phyloP scores from a whole-genome alignment of 1,140 invertebrate genomes.

The Sinella curviseta region DNA sequence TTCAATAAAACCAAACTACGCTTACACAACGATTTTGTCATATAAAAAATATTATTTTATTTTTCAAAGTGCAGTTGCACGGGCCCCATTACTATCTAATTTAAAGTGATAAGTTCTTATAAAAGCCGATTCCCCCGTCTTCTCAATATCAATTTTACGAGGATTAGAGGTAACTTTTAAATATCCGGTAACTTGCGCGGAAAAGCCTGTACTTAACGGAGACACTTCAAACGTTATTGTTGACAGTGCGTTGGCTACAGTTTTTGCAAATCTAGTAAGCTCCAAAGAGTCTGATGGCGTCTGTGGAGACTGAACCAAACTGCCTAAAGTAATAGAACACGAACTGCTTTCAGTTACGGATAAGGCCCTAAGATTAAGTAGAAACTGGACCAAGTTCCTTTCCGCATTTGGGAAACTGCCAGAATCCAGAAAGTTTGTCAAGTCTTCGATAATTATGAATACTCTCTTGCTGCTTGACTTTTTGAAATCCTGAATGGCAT shows the following conservation, averaged over 20 bases:
- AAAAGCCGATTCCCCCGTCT: neutral
- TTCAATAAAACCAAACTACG: too few species aligned
- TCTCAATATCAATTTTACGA: neutral
- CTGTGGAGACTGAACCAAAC: neutral
- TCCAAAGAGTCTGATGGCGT: neutral
- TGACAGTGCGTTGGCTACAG: neutral
- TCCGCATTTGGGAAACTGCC: neutral
- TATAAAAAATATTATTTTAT: too few species aligned
- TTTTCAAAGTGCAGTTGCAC: neutral
- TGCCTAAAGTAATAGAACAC: too few species aligned
- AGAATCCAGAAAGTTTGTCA: neutral
- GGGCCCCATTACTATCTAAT: neutral
- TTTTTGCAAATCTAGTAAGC: neutral
- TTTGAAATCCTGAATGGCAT: neutral
- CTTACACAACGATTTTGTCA: too few species aligned
- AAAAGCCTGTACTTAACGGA: neutral
- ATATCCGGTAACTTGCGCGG: neutral
- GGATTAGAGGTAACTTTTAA: neutral
- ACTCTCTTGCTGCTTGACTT: neutral
- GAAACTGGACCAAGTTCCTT: neutral
- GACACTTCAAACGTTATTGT: neutral
- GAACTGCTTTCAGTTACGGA: neutral
- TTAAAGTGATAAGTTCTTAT: slow-evolving; percentile 17
- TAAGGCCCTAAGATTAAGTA: neutral
- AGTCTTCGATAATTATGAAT: neutral